Base-by-base conservation (phyloP, 1,140 invertebrate species). In the Pararge aegeria region DNA sequence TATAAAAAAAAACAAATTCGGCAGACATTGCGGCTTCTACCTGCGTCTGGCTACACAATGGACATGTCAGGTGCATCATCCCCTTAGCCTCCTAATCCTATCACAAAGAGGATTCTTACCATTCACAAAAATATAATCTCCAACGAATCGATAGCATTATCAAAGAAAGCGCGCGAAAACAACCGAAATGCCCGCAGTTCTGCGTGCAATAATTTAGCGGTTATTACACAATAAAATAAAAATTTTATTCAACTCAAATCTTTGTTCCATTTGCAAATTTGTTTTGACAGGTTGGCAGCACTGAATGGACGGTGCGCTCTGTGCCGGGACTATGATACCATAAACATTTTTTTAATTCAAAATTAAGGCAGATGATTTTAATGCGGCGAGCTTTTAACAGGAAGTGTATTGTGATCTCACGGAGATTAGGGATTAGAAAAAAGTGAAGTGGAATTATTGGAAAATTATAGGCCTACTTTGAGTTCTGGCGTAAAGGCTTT, bases 381-480 rank as follows among this genome's bases (percentile, higher is more conserved):
- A 79, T 75, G 77, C 72, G 79, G 80, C 62, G 68, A 69, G 67
- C 65, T 62, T 82, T 77, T 76, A 68, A 78, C 77, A 82, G 81
- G 85, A 88, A 84, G 64, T 68, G 65, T 74, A 85, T 87, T 83
- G 77, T 80, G 75, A 83, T 87, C 83, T 68, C 83, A 87, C 83
- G 81, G 63, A 68, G 83, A 88, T 89, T 84, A 80, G 21, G 53
- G 65, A 69, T 76, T 78, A 70, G 53, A 79, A 79, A 76, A 83
- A 81, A 78, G 73, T 84, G 67, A 78, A 83, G 80, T 85, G 81
- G 81, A 70, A 79, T 84, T 85, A 83, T 81, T 76, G 75, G 76
- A 71, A 78, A 81, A 85, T 85, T 83, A 83, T 78, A 80, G 66
- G 71, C 70, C 68, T 70, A 71, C 71, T 80, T 27, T 55, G 46